These are phyloP conservation scores for Tonatia bakeri DNA, from an alignment of 2,113 vertebrate genomes.

Conservation along the genomic window DNA sequence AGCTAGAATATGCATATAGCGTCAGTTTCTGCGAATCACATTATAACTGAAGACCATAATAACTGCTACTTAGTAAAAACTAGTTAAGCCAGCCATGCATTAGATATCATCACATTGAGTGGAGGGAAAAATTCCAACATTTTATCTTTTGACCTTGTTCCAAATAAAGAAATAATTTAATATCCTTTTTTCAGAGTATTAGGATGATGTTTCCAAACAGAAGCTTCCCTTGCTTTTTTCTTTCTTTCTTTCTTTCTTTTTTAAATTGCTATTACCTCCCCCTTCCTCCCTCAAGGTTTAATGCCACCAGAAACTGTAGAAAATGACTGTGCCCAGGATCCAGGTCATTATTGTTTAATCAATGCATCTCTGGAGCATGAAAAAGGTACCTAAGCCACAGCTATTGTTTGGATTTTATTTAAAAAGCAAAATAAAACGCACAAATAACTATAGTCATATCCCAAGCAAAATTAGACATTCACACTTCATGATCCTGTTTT, in stretches of 20 bases:
- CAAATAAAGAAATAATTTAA: constrained; percentile 65
- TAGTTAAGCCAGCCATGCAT: constrained; percentile 79
- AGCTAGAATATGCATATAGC: constrained; percentile 58
- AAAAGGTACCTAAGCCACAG: constrained; percentile 88
- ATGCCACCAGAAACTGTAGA: constrained; percentile 77
- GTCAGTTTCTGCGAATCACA: constrained; percentile 71
- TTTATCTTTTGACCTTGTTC: constrained; percentile 69
- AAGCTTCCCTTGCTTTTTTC: constrained; percentile 63
- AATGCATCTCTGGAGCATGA: constrained; percentile 89
- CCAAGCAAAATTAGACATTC: constrained; percentile 65
- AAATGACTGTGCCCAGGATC: constrained; percentile 86
- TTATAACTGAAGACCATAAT: constrained; percentile 70
- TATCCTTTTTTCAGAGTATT: constrained; percentile 62
- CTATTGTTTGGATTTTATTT: constrained; percentile 76
- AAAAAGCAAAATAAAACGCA: constrained; percentile 73
- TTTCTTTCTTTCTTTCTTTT: no score
- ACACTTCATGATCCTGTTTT: constrained; percentile 66
- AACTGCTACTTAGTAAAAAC: constrained; percentile 78
- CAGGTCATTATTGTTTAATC: constrained; percentile 95
- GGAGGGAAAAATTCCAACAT: constrained; percentile 61
- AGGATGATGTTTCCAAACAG: constrained; percentile 75
- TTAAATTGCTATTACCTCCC: neutral
- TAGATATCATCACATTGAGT: constrained; percentile 57
- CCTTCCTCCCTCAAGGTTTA: constrained; percentile 74
- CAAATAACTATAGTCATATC: constrained; percentile 79